Base-by-base conservation (phyloP, 2,888 invertebrate species). In the Phalera bucephala region DNA sequence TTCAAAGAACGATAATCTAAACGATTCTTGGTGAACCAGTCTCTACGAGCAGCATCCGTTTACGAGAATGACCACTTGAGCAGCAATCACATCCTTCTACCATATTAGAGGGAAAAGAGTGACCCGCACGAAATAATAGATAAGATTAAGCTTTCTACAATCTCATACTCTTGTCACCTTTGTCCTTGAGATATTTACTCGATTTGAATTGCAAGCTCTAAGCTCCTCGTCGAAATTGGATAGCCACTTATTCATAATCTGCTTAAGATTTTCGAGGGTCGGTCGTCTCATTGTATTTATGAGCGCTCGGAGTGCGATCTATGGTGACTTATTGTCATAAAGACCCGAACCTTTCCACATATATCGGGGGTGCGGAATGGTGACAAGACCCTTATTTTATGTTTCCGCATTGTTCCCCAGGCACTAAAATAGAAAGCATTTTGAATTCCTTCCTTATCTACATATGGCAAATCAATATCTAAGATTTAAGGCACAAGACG, bases 211-310 rank as follows among this genome's bases (percentile, higher is more conserved):
- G 50, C 42, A 41, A 45, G 42, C 36, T 51, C 43, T 57, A 61
- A 48, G 27, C 31, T 25, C 21, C 51, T 43, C 36, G 33, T 40
- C 37, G 40, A 56, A 58, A 65, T 64, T 58, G 52, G 55, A 64
- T 50, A 30, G 51, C 59, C 56, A 55, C 55, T 61, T 72, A 66
- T 69, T 72, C 66, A 66, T 73, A 72, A 74, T 67, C 65, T 57
- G 52, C 63, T 62, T 65, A 67, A 53, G 64, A 61, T 61, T 65
- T 63, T 54, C 43, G 51, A 60, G 60, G 68, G 64, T 64, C 67
- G 64, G 61, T 57, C 53, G 50, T 64, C 54, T 58, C 63, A 64
- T 69, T 65, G 62, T 72, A 69, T 73, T 68, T 72, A 70, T 66
- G 64, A 58, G 46, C 40, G 42, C 48, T 40, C 44, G 45, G 42